A percentile compares a stretch with the other conserved stretches of the same genome.
Evolutionary conservation across 2,888 invertebrate species (phyloP).

Genomic region (Tiliacea aurago): DNA sequence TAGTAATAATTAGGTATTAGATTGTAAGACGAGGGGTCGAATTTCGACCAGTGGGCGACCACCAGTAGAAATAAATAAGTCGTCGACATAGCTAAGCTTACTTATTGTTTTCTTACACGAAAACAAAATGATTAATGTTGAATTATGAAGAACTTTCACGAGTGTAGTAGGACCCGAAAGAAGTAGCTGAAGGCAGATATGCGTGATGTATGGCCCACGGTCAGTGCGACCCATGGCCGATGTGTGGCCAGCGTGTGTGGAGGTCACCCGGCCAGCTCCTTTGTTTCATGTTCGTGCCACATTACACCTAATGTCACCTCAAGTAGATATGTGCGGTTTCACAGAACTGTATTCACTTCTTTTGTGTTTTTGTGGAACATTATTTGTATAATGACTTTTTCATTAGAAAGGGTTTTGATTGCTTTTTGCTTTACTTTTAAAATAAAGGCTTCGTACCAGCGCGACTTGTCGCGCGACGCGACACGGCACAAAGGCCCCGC

Average conservation of each 20-base stretch:
- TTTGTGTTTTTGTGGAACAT: slow-evolving; percentile 49
- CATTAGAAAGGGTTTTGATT: slow-evolving; percentile 47
- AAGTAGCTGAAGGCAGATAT: slow-evolving; percentile 43
- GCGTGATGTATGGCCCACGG: slow-evolving; percentile 27
- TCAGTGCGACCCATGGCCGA: background rate
- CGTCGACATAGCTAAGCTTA: background rate
- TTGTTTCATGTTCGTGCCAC: slow-evolving; percentile 57
- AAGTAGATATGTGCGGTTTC: slow-evolving; percentile 31
- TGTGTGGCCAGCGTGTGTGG: slow-evolving; percentile 28
- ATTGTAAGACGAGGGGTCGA: no score
- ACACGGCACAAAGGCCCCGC: no score
- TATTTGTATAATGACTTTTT: slow-evolving; percentile 53
- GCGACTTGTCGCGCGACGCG: no score
- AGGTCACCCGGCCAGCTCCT: slow-evolving; percentile 49
- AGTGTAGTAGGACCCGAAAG: slow-evolving; percentile 23
- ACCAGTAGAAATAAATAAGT: background rate
- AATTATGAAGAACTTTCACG: slow-evolving; percentile 34
- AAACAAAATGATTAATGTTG: slow-evolving; percentile 13
- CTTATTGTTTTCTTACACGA: slow-evolving; percentile 13
- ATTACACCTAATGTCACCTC: slow-evolving; percentile 53
- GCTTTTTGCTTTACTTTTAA: slow-evolving; percentile 34
- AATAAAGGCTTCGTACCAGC: no score
- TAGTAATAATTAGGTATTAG: no score
- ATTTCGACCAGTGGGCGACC: no score
- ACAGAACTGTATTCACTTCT: slow-evolving; percentile 49